phyloP scores from a whole-genome alignment of 1,140 invertebrate genomes.

The Pseudobourletiella spinata region DNA sequence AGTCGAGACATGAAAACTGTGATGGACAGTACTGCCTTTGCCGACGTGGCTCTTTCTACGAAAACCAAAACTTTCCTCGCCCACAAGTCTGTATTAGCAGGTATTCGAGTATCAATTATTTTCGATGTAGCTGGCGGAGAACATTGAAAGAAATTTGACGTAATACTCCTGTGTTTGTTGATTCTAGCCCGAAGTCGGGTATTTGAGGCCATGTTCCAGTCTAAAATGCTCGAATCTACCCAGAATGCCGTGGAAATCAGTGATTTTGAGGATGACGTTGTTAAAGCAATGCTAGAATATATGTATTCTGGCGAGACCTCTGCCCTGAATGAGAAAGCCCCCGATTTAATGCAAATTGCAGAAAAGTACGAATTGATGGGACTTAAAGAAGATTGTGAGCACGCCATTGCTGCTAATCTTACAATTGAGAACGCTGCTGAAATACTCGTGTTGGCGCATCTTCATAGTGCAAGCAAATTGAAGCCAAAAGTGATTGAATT shows the following conservation, averaged over 20 bases:
- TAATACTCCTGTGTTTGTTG: slow-evolving; percentile 4
- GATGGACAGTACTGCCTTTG: slow-evolving; percentile 8
- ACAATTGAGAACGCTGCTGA: slow-evolving; percentile 30
- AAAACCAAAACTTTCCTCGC: slow-evolving; percentile 22
- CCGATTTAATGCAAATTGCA: slow-evolving; percentile 32
- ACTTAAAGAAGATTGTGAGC: slow-evolving; percentile 35
- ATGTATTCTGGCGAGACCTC: slow-evolving; percentile 18
- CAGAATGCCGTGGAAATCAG: slow-evolving; percentile 27
- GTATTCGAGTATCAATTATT: no score
- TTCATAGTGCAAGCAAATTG: slow-evolving; percentile 24
- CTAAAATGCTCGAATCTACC: slow-evolving; percentile 18
- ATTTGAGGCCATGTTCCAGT: slow-evolving; percentile 27
- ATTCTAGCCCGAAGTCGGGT: slow-evolving; percentile 30
- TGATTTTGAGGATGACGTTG: slow-evolving; percentile 34
- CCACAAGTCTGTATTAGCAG: slow-evolving; percentile 30
- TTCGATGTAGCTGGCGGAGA: no score
- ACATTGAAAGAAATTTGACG: no score
- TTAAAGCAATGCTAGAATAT: slow-evolving; percentile 34
- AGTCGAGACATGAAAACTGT: slow-evolving; percentile 20
- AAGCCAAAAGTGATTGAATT: slow-evolving; percentile 33
- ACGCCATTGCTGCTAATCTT: slow-evolving; percentile 25
- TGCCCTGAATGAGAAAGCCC: slow-evolving; percentile 24
- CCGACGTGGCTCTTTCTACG: slow-evolving; percentile 27
- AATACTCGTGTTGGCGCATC: slow-evolving; percentile 33
- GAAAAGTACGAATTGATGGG: slow-evolving; percentile 32